These are phyloP conservation scores for Brachionus manjavacas DNA, from an alignment of 1,140 invertebrate species.

Conservation along the genomic window DNA sequence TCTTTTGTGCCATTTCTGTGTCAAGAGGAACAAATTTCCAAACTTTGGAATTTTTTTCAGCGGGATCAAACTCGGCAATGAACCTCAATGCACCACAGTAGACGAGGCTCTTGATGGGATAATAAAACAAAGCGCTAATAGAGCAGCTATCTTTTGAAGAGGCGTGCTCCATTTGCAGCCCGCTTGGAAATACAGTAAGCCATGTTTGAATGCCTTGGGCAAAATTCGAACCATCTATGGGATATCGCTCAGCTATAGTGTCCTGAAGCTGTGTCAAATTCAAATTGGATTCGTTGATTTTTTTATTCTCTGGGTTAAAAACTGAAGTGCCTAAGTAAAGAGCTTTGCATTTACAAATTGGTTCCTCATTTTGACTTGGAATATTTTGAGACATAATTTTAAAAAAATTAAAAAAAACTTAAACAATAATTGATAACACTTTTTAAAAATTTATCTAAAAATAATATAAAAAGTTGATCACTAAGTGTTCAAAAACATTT, in stretches of 20 bases:
- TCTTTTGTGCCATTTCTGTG: conserved; percentile 31
- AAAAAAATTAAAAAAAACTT: neutral
- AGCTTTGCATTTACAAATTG: conserved; percentile 11
- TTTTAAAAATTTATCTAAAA: conserved; percentile 12
- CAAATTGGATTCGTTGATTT: conserved; percentile 24
- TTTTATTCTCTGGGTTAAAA: conserved; percentile 18
- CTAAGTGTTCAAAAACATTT: neutral
- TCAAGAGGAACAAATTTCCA: conserved; percentile 39
- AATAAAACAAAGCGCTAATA: conserved; percentile 31
- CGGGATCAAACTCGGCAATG: neutral
- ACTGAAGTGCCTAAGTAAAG: conserved; percentile 32
- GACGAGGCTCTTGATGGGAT: conserved; percentile 35
- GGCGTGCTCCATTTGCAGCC: conserved; percentile 33
- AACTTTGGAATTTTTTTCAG: neutral
- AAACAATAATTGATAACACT: neutral
- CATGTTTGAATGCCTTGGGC: conserved; percentile 35
- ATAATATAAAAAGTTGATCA: neutral
- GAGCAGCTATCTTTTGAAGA: neutral
- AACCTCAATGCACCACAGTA: conserved; percentile 32
- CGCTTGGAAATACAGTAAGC: conserved; percentile 31
- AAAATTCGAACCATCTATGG: conserved; percentile 27
- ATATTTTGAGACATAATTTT: neutral
- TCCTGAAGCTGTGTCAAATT: conserved; percentile 18
- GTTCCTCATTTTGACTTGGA: conserved; percentile 25
- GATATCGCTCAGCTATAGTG: conserved; percentile 21